Percentiles rank a stretch among this genome's conserved stretches.
Conservation (phyloP, 2,113 vertebrate species). For the Zingel zingel region DNA sequence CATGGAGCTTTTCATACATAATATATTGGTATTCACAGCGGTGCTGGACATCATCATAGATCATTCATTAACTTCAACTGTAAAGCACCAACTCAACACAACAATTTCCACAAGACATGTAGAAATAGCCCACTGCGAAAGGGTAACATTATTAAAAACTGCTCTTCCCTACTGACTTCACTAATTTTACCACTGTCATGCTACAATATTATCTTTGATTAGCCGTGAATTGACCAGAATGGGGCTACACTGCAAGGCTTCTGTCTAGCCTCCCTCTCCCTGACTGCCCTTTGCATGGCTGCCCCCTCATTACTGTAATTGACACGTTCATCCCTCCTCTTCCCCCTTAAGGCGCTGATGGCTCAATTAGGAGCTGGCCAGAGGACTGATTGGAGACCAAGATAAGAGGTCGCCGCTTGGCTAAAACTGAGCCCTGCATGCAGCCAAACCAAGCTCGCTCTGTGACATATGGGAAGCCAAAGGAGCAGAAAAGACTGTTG, state of each 20-base stretch:
- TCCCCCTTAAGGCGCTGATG: slow-evolving; percentile 75
- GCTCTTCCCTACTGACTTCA: slow-evolving; percentile 24
- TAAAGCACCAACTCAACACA: slow-evolving; percentile 7
- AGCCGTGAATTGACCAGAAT: slow-evolving; percentile 46
- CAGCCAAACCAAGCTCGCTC: slow-evolving; percentile 40
- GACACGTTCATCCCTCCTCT: slow-evolving; percentile 73
- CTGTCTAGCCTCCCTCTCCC: slow-evolving; percentile 53
- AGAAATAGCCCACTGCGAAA: slow-evolving; percentile 27
- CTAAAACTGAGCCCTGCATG: slow-evolving; percentile 49
- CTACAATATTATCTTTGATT: slow-evolving; percentile 63
- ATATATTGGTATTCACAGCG: slow-evolving; percentile 27
- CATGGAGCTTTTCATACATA: slow-evolving; percentile 20
- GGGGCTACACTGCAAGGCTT: slow-evolving; percentile 49
- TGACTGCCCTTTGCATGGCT: slow-evolving; percentile 71
- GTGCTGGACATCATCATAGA: slow-evolving; percentile 13
- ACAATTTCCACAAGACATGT: slow-evolving; percentile 35
- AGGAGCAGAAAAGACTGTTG: slow-evolving; percentile 36
- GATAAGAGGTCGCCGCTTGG: slow-evolving; percentile 71
- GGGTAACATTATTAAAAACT: slow-evolving; percentile 40
- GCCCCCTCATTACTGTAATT: slow-evolving; percentile 81
- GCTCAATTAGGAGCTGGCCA: slow-evolving; percentile 78
- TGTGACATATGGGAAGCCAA: slow-evolving; percentile 28
- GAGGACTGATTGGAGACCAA: slow-evolving; percentile 73
- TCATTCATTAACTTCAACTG: slow-evolving; percentile 32
- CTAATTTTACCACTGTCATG: slow-evolving; percentile 13